phyloP scores from a whole-genome alignment of 2,113 vertebrate species.

The Laterallus jamaicensis region DNA sequence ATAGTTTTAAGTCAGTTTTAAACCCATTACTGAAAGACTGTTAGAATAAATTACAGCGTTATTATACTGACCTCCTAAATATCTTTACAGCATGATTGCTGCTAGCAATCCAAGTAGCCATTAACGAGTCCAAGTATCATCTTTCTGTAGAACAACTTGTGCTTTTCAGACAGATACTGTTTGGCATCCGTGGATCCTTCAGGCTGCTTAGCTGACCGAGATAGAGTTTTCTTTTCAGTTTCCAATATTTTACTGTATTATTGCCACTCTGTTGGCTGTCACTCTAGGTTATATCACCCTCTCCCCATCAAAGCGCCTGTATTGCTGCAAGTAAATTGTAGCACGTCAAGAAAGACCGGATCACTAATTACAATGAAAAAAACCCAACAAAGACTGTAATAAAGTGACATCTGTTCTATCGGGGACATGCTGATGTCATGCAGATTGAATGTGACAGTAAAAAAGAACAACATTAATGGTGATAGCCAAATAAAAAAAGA shows the following conservation, averaged over 20 bases:
- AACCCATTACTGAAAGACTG: not conserved
- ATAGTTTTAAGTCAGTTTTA: not conserved
- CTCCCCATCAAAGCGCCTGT: not conserved
- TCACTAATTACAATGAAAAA: constrained; percentile 23
- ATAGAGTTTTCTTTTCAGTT: constrained; percentile 14
- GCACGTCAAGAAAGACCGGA: not conserved
- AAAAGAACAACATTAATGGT: not conserved
- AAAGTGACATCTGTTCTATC: constrained; percentile 31
- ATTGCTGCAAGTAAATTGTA: constrained; percentile 37
- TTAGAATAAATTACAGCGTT: not conserved
- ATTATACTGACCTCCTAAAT: not conserved
- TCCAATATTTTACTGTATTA: constrained; percentile 22
- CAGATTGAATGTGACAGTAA: constrained; percentile 19
- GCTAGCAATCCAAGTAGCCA: not conserved
- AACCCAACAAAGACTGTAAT: not conserved
- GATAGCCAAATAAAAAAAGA: not conserved
- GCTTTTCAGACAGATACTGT: not conserved
- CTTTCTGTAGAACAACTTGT: not conserved
- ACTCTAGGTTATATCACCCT: not conserved
- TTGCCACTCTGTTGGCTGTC: constrained; percentile 40
- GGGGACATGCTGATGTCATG: constrained; percentile 24
- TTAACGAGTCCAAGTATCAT: not conserved
- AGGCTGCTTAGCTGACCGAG: not conserved
- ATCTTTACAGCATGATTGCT: not conserved
- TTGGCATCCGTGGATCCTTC: constrained; percentile 4